A percentile compares a stretch with the other conserved stretches of the same genome.
Evolutionary conservation across 2,888 invertebrate genomes (phyloP).

Genomic region (Catonia carolina): DNA sequence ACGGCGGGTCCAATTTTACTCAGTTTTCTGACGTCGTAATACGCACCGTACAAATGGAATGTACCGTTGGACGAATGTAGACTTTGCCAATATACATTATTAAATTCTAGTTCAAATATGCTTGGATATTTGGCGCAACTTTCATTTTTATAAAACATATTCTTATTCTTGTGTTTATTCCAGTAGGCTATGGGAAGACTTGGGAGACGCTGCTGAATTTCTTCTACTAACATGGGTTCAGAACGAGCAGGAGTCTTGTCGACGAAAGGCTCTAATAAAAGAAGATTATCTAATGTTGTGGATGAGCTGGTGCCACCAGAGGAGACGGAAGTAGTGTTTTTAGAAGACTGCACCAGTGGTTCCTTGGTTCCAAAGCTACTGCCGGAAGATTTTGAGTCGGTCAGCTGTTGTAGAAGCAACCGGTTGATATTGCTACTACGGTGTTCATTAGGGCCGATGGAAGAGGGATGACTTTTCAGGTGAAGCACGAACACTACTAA

Average conservation of each 20-base stretch:
- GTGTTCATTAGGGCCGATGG: too few relatives aligned
- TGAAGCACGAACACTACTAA: too few relatives aligned
- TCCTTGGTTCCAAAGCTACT: too few relatives aligned
- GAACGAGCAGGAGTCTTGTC: conserved; percentile 53
- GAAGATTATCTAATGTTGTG: conserved; percentile 40
- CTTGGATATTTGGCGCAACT: conserved; percentile 80
- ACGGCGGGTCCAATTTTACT: conserved; percentile 77
- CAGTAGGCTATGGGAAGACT: conserved; percentile 81
- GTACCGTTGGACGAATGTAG: conserved; percentile 76
- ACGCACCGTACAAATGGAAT: conserved; percentile 77
- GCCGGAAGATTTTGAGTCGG: too few relatives aligned
- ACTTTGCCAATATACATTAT: conserved; percentile 91
- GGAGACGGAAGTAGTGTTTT: too few relatives aligned
- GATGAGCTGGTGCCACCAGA: not conserved
- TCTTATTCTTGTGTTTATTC: conserved; percentile 73
- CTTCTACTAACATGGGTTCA: conserved; percentile 50
- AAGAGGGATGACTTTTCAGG: too few relatives aligned
- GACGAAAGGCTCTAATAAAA: conserved; percentile 51
- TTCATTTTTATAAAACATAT: conserved; percentile 54
- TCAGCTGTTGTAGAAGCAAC: too few relatives aligned
- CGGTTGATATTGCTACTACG: too few relatives aligned
- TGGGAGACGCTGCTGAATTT: conserved; percentile 72
- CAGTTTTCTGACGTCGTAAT: conserved; percentile 71
- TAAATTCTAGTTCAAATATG: conserved; percentile 85
- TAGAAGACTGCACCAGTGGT: too few relatives aligned